Evolutionary conservation across 2,888 invertebrate species (phyloP), one percentile per base, ranked within the genome.

Genomic region (Cancer borealis): DNA sequence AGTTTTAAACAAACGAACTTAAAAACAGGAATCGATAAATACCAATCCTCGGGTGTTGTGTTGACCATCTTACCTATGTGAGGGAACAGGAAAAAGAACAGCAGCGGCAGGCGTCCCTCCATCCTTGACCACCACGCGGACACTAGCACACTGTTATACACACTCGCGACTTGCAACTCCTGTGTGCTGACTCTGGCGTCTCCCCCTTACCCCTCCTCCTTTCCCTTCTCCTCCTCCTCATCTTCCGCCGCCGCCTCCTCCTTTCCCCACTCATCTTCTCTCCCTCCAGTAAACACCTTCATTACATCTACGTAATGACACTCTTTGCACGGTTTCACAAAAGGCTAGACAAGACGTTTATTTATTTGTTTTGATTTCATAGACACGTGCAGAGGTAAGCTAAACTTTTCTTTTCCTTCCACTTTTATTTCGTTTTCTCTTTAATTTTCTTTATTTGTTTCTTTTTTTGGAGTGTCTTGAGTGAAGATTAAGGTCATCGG

Each of bases 351-450:
- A 39, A 39, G 39, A 39, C 39, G 39, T 39, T 39, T 39, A 39
- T 84, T 3, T 84, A 84, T 84, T 84, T 84, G 39, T 84, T 39
- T 30, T 84, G 84, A 84, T 84, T 84, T 84, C 39, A 84, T 84
- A 26, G 73, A 79, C 17, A 60, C 60, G 21, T 60, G 21, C 21
- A 60, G 3, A 17, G 17, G 60, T 60, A 21, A 54, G 60, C 21
- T 21, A 60, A 17, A 60, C 26, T 26, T n/a, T 10, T 79, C 73
- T 21, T 26, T 26, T 26, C 2, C n/a, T 79, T 26, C 26, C 73
- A 26, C 39, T 39, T 60, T 0, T 73, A 6, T 79, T 26, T 79
- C 4, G n/a, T 26, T 79, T 26, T 66, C 66, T 66, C 21, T 54
- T 54, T 54, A 0, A 54, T 54, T 14, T 54, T 54, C 8, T 54